phyloP scores from a whole-genome alignment of 2,113 vertebrate genomes.

The Otolemur garnettii region DNA sequence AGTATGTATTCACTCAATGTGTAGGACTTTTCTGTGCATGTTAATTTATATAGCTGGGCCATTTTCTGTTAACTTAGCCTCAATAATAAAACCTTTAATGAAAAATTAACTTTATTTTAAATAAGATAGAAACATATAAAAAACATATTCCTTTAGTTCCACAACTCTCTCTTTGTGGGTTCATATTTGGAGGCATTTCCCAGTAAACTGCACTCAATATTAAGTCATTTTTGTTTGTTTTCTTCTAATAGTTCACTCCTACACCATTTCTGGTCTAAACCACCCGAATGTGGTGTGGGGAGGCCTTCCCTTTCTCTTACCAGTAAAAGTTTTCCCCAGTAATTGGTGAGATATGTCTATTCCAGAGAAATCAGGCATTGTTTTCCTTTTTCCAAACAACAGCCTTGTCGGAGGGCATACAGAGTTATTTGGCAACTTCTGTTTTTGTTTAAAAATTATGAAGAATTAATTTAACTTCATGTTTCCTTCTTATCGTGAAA shows the following conservation, averaged over 20 bases:
- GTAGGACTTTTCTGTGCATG: background rate
- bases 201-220: background rate
- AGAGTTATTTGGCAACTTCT: background rate
- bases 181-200: background rate
- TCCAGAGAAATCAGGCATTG: background rate
- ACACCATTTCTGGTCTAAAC: background rate
- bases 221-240: background rate
- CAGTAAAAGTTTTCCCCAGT: background rate
- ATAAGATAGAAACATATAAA: background rate
- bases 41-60: background rate
- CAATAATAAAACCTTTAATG: background rate
- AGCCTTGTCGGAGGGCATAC: background rate
- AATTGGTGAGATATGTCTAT: background rate
- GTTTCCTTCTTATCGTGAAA: background rate
- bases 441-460: background rate
- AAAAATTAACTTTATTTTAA: background rate
- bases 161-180: background rate
- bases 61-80: conserved; percentile 10
- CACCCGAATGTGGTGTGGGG: background rate
- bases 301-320: background rate
- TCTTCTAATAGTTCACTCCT: background rate
- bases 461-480: background rate
- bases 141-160: background rate
- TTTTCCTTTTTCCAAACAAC: conserved; percentile 37
- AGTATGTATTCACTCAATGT: background rate